Percentiles rank a stretch among this genome's conserved stretches.
These are phyloP conservation scores for Congeria kusceri DNA, from an alignment of 2,888 invertebrate species.

Conservation along the genomic window DNA sequence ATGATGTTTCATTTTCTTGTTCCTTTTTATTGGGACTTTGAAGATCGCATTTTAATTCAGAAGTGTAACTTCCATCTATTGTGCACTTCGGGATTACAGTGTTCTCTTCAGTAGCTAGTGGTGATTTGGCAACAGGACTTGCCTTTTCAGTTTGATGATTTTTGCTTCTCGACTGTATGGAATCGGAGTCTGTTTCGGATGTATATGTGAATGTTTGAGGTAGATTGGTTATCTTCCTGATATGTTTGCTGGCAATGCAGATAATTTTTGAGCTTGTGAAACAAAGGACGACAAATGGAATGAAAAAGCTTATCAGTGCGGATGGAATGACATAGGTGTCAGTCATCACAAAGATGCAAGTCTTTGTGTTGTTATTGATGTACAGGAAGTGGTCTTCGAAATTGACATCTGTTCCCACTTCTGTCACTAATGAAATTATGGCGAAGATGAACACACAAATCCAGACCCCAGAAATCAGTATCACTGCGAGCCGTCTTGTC, in stretches of 20 bases:
- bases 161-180: neutral
- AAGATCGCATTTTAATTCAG: neutral
- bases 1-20: neutral
- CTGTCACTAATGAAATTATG: conserved; percentile 58
- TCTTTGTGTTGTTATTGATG: conserved; percentile 35
- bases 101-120: neutral
- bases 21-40: neutral
- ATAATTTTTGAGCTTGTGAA: conserved; percentile 68
- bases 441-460: conserved; percentile 61
- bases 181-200: conserved; percentile 33
- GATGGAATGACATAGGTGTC: conserved; percentile 61
- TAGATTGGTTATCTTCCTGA: conserved; percentile 58
- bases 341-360: conserved; percentile 69
- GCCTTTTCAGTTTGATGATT: neutral
- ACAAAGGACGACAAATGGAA: conserved; percentile 67
- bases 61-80: neutral
- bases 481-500: conserved; percentile 45
- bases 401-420: conserved; percentile 53
- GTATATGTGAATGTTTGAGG: conserved; percentile 14
- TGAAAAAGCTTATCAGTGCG: conserved; percentile 62
- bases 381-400: conserved; percentile 47
- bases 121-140: neutral
- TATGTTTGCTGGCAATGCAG: conserved; percentile 66
- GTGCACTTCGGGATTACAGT: neutral
- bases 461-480: conserved; percentile 63